Conservation (phyloP, 2,113 vertebrate species). For the Trogon melanurus region DNA sequence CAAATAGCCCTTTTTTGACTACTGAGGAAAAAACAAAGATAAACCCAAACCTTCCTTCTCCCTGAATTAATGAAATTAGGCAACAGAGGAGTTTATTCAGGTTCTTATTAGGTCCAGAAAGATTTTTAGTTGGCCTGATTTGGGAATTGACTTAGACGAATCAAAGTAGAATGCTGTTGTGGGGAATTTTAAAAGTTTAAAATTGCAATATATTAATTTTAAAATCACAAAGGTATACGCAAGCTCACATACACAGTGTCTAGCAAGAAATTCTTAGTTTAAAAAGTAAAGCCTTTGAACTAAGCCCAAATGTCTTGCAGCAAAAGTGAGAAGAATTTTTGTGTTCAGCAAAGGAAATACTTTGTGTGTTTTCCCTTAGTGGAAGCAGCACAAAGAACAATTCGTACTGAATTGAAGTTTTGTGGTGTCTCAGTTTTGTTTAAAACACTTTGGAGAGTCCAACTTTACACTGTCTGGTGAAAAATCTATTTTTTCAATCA, state of each 20-base stretch:
- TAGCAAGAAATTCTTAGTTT: conserved; percentile 28
- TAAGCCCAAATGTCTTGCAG: conserved; percentile 16
- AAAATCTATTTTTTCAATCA: conserved; percentile 5
- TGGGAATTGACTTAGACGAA: neutral
- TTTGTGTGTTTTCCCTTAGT: neutral
- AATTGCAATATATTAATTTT: neutral
- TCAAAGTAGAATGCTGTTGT: neutral
- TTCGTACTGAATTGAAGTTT: conserved; percentile 11
- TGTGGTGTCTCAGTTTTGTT: conserved; percentile 52
- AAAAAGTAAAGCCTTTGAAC: conserved; percentile 34
- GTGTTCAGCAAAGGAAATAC: conserved; percentile 52
- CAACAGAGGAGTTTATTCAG: neutral
- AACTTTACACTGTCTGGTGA: conserved; percentile 20
- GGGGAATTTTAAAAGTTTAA: neutral
- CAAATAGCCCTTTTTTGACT: neutral
- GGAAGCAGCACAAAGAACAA: conserved; percentile 46
- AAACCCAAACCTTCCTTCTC: neutral
- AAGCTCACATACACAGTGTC: neutral
- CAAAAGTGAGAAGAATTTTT: conserved; percentile 41
- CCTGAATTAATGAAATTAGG: neutral
- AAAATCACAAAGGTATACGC: neutral
- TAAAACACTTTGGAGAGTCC: conserved; percentile 35
- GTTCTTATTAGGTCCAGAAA: neutral
- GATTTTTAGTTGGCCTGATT: neutral
- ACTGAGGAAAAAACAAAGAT: neutral